phyloP scores from a whole-genome alignment of 2,113 vertebrate species.

The Oryzias melastigma region DNA sequence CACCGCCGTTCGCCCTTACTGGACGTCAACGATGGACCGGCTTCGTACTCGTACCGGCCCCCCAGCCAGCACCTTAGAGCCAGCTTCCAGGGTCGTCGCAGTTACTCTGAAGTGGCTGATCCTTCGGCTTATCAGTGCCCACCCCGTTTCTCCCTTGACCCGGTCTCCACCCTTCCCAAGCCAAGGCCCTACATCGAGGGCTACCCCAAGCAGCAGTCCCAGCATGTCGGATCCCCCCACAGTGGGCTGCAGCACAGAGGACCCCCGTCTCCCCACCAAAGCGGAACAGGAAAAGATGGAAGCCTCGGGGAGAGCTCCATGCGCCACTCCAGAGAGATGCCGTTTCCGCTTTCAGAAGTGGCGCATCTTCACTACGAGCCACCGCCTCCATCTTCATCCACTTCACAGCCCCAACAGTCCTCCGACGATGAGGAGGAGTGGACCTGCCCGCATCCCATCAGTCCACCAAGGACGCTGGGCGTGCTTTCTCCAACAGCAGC shows the following conservation, averaged over 20 bases:
- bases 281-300: conserved; percentile 57
- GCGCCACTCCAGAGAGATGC: conserved; percentile 82
- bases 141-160: conserved; percentile 85
- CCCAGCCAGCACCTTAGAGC: conserved; percentile 89
- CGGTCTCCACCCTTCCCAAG: conserved; percentile 89
- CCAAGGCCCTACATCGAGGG: conserved; percentile 85
- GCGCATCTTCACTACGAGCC: conserved; percentile 86
- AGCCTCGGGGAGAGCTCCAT: conserved; percentile 69
- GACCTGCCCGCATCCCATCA: conserved; percentile 86
- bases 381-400: conserved; percentile 61
- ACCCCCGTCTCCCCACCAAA: conserved; percentile 55
- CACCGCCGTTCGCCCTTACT: conserved; percentile 80
- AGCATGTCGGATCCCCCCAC: conserved; percentile 54
- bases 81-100: conserved; percentile 92
- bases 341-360: conserved; percentile 89
- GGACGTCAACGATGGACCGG: conserved; percentile 81
- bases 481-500: conserved; percentile 78
- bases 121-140: conserved; percentile 86
- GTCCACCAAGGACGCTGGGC: conserved; percentile 81
- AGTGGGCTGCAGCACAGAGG: conserved; percentile 63
- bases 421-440: conserved; percentile 95
- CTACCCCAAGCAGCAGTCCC: conserved; percentile 78
- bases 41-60: conserved; percentile 85
- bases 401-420: conserved; percentile 80
- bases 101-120: conserved; percentile 92